Conservation (phyloP, 2,888 invertebrate genomes). For the Leistus spinibarbis region DNA sequence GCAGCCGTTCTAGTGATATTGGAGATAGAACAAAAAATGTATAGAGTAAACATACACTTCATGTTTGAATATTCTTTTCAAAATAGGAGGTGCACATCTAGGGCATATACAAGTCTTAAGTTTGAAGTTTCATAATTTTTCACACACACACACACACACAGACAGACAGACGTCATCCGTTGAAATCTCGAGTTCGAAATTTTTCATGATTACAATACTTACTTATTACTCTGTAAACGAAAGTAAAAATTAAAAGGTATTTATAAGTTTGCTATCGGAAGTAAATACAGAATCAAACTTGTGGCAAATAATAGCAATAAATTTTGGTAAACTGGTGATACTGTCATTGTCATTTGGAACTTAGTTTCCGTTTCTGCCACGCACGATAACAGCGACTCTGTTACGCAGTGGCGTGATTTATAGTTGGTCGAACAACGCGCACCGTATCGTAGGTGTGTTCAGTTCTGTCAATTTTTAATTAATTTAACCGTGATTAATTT, state of each 20-base stretch:
- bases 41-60: no score
- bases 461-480: conserved; percentile 29
- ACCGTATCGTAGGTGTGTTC: conserved; percentile 14
- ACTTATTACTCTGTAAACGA: background rate
- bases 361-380: conserved; percentile 4
- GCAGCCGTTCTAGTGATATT: no score
- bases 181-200: no score
- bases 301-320: conserved; percentile 26
- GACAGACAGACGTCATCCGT: no score
- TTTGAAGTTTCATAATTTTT: no score
- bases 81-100: no score
- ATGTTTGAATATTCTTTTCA: no score
- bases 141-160: no score
- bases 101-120: no score
- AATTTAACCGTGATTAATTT: conserved; percentile 29
- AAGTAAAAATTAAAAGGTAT: background rate
- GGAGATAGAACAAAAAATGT: no score
- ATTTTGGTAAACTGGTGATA: conserved; percentile 6
- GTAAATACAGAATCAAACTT: conserved; percentile 9
- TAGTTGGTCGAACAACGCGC: conserved; percentile 5
- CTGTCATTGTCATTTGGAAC: conserved; percentile 24
- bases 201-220: no score
- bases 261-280: background rate
- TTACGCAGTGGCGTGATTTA: conserved; percentile 18
- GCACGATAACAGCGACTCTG: background rate